phyloP scores from a whole-genome alignment of 2,113 vertebrate genomes.

The Boulengeromyrus knoepffleri region DNA sequence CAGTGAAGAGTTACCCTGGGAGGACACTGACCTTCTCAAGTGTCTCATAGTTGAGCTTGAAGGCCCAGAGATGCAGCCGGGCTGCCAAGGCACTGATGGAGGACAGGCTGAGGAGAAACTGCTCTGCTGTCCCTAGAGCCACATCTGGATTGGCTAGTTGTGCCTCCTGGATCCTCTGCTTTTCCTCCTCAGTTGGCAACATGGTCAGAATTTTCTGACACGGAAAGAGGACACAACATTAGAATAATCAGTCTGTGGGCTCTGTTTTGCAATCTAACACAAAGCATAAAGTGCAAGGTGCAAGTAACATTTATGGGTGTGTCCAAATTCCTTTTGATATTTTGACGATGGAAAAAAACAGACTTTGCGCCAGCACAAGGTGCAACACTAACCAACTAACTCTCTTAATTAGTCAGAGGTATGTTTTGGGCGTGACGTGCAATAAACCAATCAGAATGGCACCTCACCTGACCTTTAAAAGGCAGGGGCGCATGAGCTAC shows the following conservation, averaged over 20 bases:
- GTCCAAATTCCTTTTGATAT: too few relatives aligned
- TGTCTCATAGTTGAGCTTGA: conserved; percentile 87
- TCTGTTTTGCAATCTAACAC: too few relatives aligned
- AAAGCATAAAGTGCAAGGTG: too few relatives aligned
- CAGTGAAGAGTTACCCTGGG: background rate
- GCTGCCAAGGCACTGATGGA: conserved; percentile 77
- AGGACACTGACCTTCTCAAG: conserved; percentile 75
- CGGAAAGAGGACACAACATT: background rate
- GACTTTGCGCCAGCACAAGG: too few relatives aligned
- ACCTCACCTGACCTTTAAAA: too few relatives aligned
- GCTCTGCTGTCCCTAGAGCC: conserved; percentile 81
- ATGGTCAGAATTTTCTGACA: conserved; percentile 90
- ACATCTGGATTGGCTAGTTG: conserved; percentile 78
- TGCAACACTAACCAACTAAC: too few relatives aligned
- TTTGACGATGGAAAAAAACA: too few relatives aligned
- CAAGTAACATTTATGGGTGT: too few relatives aligned
- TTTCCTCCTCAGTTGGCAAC: conserved; percentile 86
- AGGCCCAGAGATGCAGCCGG: conserved; percentile 92
- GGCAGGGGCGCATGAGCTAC: too few relatives aligned
- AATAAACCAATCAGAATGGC: too few relatives aligned
- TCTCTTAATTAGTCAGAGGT: too few relatives aligned
- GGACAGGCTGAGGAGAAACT: conserved; percentile 78
- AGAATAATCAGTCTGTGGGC: background rate
- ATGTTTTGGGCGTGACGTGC: too few relatives aligned
- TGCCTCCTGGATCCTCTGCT: conserved; percentile 88